phyloP scores from a whole-genome alignment of 2,888 invertebrate species.

The Patella ulyssiponensis region DNA sequence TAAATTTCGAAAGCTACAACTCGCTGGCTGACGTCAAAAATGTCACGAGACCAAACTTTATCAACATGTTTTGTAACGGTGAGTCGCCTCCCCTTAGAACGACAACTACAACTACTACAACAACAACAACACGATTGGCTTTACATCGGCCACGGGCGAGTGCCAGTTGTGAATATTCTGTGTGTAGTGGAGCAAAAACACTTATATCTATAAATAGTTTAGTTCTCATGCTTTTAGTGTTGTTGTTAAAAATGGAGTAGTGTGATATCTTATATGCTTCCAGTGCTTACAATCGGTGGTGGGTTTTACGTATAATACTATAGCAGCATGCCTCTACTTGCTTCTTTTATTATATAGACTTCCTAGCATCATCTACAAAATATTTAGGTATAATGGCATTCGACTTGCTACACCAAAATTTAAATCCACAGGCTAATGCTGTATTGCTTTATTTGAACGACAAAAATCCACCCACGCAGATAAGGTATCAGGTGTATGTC shows the following conservation, averaged over 20 bases:
- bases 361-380: too few species aligned
- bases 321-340: too few species aligned
- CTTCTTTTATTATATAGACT: too few species aligned
- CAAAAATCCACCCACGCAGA: too few species aligned
- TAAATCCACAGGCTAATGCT: too few species aligned
- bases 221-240: background rate
- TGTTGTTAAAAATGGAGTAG: background rate
- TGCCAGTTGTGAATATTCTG: background rate
- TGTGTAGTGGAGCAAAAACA: background rate
- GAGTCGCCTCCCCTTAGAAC: background rate
- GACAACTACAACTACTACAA: background rate
- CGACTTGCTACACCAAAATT: too few species aligned
- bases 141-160: background rate
- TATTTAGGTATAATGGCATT: too few species aligned
- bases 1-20: background rate
- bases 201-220: background rate
- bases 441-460: too few species aligned
- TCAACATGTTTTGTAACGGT: background rate
- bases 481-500: too few species aligned
- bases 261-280: background rate
- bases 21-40: background rate
- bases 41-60: background rate
- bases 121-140: background rate
- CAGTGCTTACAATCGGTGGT: too few species aligned
- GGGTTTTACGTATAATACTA: too few species aligned